Conservation (phyloP, 2,888 invertebrate species). For the Parascotia fuliginaria region DNA sequence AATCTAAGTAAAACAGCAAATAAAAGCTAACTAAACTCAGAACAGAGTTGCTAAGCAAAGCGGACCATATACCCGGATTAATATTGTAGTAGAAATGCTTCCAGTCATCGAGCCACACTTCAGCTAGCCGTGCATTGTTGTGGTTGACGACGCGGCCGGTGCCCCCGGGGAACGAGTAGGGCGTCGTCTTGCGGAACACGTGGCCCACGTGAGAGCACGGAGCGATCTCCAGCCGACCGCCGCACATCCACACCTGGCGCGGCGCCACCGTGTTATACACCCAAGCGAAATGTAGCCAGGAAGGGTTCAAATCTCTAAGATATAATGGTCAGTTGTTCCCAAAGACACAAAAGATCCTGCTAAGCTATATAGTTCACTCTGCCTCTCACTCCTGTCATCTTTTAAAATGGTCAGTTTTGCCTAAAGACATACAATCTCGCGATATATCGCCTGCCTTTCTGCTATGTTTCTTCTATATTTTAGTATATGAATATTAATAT, state of each 20-base stretch:
- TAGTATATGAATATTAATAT: too few relatives aligned
- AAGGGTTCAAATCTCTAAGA: too few relatives aligned
- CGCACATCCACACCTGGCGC: constrained; percentile 98
- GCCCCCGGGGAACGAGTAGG: constrained; percentile 99
- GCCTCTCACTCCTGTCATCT: too few relatives aligned
- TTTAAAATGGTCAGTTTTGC: too few relatives aligned
- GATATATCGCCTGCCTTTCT: too few relatives aligned
- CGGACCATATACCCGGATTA: constrained; percentile 92
- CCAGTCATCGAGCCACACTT: constrained; percentile 99
- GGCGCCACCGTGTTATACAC: constrained; percentile 41
- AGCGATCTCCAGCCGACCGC: constrained; percentile 96
- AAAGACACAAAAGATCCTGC: too few relatives aligned
- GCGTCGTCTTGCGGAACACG: constrained; percentile 98
- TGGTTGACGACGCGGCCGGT: constrained; percentile 98
- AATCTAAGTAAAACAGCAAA: too few relatives aligned
- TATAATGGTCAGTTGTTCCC: too few relatives aligned
- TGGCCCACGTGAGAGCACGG: constrained; percentile 98
- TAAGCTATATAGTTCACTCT: too few relatives aligned
- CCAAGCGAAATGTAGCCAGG: constrained; percentile 35
- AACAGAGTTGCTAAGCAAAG: constrained; percentile 9
- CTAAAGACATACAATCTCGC: too few relatives aligned
- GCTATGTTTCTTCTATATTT: too few relatives aligned
- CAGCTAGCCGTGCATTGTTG: constrained; percentile 99
- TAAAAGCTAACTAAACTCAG: not conserved
- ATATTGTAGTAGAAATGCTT: constrained; percentile 99